These are phyloP conservation scores for Tamias sibiricus DNA, from an alignment of 2,113 vertebrate species.

Conservation along the genomic window DNA sequence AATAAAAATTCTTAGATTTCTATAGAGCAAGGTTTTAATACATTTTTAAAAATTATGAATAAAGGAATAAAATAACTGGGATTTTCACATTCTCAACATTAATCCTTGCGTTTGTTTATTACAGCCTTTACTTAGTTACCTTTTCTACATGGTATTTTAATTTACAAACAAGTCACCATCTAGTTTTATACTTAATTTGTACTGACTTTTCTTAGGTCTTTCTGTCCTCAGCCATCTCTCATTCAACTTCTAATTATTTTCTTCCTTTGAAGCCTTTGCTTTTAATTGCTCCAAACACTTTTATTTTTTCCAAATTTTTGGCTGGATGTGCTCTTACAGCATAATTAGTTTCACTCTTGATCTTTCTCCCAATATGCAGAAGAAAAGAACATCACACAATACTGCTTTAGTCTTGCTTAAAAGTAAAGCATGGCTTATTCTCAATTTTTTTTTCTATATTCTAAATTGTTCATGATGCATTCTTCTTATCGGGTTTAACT, in stretches of 20 bases:
- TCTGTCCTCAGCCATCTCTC: slow-evolving; percentile 2
- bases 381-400: slow-evolving; percentile 19
- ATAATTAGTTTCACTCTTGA: slow-evolving; percentile 19
- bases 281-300: neutral
- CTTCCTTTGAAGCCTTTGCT: slow-evolving; percentile 16
- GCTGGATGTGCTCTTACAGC: slow-evolving; percentile 10
- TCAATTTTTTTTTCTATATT: neutral
- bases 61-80: slow-evolving; percentile 30
- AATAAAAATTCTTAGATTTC: neutral
- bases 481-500: neutral
- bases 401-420: neutral
- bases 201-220: neutral
- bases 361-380: slow-evolving; percentile 33
- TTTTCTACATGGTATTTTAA: slow-evolving; percentile 2
- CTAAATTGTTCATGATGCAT: neutral
- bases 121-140: neutral
- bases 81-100: neutral
- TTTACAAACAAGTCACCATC: neutral
- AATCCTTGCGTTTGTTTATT: neutral
- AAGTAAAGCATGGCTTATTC: neutral
- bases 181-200: slow-evolving; percentile 34
- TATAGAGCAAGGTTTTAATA: neutral
- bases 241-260: neutral
- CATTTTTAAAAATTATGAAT: slow-evolving; percentile 10
- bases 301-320: neutral